These are phyloP conservation scores for Scaptomyza caliginosa DNA, from an alignment of 2,888 invertebrate genomes.

Conservation along the genomic window DNA sequence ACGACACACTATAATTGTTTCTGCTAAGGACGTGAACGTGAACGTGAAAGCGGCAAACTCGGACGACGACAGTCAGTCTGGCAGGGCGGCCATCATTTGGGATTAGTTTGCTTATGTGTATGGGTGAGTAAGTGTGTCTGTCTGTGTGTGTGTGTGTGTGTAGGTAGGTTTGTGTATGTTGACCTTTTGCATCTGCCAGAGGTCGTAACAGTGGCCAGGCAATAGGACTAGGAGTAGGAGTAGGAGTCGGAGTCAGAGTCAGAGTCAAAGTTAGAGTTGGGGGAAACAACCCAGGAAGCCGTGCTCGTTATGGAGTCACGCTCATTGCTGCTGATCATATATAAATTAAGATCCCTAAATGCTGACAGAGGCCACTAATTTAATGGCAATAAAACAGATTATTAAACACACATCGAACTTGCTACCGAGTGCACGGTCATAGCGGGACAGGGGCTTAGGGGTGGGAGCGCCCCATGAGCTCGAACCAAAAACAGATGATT, in stretches of 20 bases:
- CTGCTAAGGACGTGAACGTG: constrained; percentile 44
- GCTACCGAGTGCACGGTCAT: constrained; percentile 58
- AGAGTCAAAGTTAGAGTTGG: not conserved
- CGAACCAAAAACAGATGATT: not conserved
- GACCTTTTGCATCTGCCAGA: constrained; percentile 79
- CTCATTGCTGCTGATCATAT: constrained; percentile 61
- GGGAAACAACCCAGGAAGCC: constrained; percentile 56
- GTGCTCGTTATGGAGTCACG: constrained; percentile 77
- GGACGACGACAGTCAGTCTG: constrained; percentile 71
- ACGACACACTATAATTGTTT: constrained; percentile 57
- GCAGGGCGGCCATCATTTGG: constrained; percentile 74
- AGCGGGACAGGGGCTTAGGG: not conserved
- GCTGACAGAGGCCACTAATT: constrained; percentile 80
- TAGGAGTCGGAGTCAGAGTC: not conserved
- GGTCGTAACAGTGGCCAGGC: constrained; percentile 50
- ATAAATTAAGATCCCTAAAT: constrained; percentile 80
- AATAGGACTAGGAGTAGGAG: not conserved
- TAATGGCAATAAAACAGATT: constrained; percentile 79
- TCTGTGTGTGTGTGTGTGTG: constrained; percentile 29
- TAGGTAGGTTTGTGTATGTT: constrained; percentile 28
- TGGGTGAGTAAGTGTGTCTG: constrained; percentile 4
- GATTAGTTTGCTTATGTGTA: constrained; percentile 59
- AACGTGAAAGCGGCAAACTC: constrained; percentile 21
- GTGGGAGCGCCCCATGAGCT: constrained; percentile 4
- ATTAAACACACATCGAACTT: constrained; percentile 78